A percentile compares a stretch with the other conserved stretches of the same genome.
Conservation (phyloP, 2,113 vertebrate species). For the Corydoras maculifer region DNA sequence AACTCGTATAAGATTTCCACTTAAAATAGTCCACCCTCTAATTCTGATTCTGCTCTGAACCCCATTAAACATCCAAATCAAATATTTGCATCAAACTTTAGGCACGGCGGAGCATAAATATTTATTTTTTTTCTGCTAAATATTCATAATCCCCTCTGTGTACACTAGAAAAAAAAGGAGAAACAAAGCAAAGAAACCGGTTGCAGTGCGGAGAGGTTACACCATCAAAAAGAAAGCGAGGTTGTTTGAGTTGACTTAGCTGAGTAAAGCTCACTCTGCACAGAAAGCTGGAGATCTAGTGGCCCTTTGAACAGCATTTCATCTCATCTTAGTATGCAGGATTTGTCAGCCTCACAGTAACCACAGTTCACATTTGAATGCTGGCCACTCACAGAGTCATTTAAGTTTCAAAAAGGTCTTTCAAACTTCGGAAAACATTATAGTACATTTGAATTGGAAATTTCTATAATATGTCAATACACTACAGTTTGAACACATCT, state of each 20-base stretch:
- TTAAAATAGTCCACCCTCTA: too few relatives aligned
- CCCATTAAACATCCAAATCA: too few relatives aligned
- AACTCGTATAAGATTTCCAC: too few relatives aligned
- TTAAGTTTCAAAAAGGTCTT: neutral
- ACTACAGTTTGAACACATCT: too few relatives aligned
- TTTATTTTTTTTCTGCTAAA: constrained; percentile 51
- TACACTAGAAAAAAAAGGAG: constrained; percentile 22
- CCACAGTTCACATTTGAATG: neutral
- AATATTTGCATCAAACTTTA: neutral
- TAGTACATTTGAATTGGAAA: too few relatives aligned
- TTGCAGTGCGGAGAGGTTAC: constrained; percentile 19
- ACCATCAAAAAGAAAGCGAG: constrained; percentile 23
- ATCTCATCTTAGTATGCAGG: neutral
- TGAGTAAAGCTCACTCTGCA: neutral
- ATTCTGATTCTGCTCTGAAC: too few relatives aligned
- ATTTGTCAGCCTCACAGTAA: neutral
- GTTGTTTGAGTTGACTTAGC: constrained; percentile 28
- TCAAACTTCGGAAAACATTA: too few relatives aligned
- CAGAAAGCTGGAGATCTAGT: neutral
- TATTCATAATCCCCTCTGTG: constrained; percentile 47
- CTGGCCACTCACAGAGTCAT: neutral
- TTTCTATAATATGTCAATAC: too few relatives aligned
- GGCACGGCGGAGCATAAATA: constrained; percentile 51
- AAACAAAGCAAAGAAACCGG: constrained; percentile 9
- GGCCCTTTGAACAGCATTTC: constrained; percentile 13